These are phyloP conservation scores for Rhynchomys soricoides DNA, from an alignment of 2,113 vertebrate species.

Conservation along the genomic window DNA sequence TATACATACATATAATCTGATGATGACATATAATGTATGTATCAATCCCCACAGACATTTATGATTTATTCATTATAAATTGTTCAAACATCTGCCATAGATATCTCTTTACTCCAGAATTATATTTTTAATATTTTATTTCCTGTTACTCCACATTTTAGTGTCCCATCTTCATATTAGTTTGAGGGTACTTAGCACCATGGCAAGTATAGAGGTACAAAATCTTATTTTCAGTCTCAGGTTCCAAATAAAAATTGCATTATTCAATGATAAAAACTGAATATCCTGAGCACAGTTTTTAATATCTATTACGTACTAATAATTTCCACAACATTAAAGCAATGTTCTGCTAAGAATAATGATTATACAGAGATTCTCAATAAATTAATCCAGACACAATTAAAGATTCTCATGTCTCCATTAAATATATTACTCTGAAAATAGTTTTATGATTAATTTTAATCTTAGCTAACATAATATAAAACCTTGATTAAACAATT, in stretches of 20 bases:
- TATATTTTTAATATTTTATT: neutral
- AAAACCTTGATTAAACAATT: neutral
- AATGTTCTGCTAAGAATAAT: neutral
- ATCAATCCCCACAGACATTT: neutral
- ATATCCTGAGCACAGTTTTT: neutral
- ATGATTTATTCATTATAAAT: neutral
- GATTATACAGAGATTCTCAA: neutral
- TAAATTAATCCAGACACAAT: neutral
- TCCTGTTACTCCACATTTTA: neutral
- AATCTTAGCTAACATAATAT: neutral
- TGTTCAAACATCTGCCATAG: too few species aligned
- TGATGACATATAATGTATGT: neutral
- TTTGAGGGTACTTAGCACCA: too few species aligned
- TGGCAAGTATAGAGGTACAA: neutral
- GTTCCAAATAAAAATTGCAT: neutral
- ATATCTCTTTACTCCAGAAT: neutral
- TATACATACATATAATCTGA: neutral
- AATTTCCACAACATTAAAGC: neutral
- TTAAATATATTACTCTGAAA: constrained; percentile 2
- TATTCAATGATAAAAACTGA: neutral
- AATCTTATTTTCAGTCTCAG: neutral
- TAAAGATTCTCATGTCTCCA: neutral
- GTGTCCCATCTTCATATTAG: neutral
- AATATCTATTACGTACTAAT: neutral
- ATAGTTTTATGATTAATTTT: constrained; percentile 43